Evolutionary conservation across 1,140 invertebrate species (phyloP).

Genomic region (Octopus sinensis): DNA sequence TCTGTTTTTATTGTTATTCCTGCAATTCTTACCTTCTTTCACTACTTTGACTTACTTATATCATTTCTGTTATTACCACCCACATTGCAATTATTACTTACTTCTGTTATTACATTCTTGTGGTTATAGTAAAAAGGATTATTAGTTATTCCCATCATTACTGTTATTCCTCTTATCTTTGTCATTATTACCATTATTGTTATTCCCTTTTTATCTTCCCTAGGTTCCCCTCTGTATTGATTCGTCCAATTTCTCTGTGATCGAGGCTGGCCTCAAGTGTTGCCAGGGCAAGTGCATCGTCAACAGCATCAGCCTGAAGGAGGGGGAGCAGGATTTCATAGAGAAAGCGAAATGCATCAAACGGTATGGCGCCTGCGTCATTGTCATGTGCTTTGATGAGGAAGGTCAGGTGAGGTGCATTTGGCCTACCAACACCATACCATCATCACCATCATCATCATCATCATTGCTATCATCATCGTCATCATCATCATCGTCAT

Average conservation of each 20-base stretch:
- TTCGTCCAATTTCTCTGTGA: constrained; percentile 64
- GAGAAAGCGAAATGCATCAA: constrained; percentile 58
- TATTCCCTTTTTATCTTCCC: constrained; percentile 12
- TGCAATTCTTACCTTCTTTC: no score
- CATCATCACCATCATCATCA: no score
- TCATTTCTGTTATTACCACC: no score
- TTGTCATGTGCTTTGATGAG: constrained; percentile 61
- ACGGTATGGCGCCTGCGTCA: constrained; percentile 65
- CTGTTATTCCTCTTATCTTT: background rate
- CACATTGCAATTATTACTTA: no score
- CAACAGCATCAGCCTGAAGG: constrained; percentile 66
- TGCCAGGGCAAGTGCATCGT: constrained; percentile 67
- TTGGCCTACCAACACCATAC: no score
- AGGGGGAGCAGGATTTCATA: constrained; percentile 64
- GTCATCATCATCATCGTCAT: no score
- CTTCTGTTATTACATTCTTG: no score
- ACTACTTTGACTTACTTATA: no score
- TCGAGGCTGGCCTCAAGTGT: constrained; percentile 65
- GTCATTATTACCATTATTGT: background rate
- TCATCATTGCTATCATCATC: no score
- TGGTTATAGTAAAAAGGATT: no score
- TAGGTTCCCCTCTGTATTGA: constrained; percentile 66
- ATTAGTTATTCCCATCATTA: no score
- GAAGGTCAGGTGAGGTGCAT: constrained; percentile 58
- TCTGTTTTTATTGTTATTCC: no score